A percentile compares a stretch with the other conserved stretches of the same genome.
Evolutionary conservation across 2,113 vertebrate genomes (phyloP).

Genomic region (Tylochromis polylepis): DNA sequence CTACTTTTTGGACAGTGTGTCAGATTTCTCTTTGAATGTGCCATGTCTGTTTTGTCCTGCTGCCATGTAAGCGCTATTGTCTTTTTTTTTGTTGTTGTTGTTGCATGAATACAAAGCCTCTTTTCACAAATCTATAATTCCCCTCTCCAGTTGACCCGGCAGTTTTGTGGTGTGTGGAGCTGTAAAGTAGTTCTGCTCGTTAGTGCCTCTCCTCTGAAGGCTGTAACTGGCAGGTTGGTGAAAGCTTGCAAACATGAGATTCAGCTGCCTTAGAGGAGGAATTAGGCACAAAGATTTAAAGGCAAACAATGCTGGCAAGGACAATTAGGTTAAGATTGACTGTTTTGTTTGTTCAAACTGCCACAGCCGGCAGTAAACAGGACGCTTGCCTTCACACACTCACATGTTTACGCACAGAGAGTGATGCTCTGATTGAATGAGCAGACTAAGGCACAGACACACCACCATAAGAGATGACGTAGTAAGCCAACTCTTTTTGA

Average conservation of each 20-base stretch:
- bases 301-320: neutral
- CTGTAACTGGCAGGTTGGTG: neutral
- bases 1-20: constrained; percentile 1
- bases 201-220: neutral
- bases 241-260: neutral
- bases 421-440: constrained; percentile 1
- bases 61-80: constrained; percentile 36
- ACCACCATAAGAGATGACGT: neutral
- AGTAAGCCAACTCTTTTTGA: neutral
- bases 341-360: neutral
- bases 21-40: constrained; percentile 6
- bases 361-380: constrained; percentile 28
- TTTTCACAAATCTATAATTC: constrained; percentile 42
- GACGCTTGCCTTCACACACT: neutral
- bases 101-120: constrained; percentile 43
- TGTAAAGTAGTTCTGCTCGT: neutral
- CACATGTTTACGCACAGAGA: neutral
- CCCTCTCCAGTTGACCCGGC: neutral
- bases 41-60: constrained; percentile 14
- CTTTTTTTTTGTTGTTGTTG: neutral
- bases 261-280: neutral
- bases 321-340: neutral
- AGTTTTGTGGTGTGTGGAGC: neutral
- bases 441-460: neutral
- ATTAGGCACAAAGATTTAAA: neutral